Conservation (phyloP, 2,797 vertebrate species). For the Avahi laniger region DNA sequence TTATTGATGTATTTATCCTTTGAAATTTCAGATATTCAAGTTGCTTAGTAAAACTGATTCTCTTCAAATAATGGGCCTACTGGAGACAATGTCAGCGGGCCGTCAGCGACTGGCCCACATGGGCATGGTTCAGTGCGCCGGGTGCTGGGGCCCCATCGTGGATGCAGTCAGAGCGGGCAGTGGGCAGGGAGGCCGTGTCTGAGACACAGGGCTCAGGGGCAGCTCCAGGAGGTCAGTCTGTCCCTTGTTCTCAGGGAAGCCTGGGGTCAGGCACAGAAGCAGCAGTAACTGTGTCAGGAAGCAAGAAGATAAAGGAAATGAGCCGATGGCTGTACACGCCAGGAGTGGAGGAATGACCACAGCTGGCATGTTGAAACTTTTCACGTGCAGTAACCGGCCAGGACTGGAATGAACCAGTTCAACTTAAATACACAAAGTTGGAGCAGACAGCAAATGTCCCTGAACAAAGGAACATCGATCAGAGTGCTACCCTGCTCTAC, state of each 20-base stretch:
- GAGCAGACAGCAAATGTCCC: neutral
- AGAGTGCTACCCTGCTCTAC: neutral
- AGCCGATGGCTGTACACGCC: neutral
- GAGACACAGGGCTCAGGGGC: neutral
- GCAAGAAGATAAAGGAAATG: neutral
- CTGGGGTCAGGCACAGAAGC: neutral
- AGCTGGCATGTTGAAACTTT: neutral
- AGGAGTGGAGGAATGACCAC: accelerated
- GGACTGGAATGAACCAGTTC: accelerated
- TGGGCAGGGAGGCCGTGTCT: neutral
- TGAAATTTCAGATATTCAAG: neutral
- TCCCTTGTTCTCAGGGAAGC: neutral
- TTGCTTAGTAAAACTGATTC: neutral
- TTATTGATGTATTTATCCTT: neutral
- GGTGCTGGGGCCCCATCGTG: accelerated
- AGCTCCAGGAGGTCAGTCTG: neutral
- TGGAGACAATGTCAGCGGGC: neutral
- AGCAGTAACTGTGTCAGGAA: neutral
- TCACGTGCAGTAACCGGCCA: neutral
- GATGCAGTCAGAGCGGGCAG: neutral
- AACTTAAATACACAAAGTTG: neutral
- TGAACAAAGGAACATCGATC: neutral
- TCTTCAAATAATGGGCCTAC: neutral
- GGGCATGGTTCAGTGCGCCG: no score
- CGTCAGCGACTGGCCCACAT: neutral